Base-by-base conservation (phyloP, 2,797 vertebrate species). In the Melanotaenia nigrans region DNA sequence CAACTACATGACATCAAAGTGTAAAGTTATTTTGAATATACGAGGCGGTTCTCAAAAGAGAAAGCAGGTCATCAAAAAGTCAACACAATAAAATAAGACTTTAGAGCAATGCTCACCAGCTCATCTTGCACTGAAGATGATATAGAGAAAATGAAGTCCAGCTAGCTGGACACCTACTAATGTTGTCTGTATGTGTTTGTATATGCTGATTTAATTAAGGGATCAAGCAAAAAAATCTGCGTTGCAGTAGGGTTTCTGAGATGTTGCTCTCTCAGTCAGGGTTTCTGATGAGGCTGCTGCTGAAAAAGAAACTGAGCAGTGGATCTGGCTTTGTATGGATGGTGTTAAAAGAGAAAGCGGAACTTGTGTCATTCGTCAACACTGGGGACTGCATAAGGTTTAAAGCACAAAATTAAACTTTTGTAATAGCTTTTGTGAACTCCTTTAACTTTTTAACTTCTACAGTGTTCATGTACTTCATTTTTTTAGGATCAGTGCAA, bases 191-290 rank as follows among this genome's bases (percentile, higher is more conserved):
- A 18, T 20, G 69, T 22, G 45, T 49, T 49, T 49, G 20, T n/a
- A 49, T n/a, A 49, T 61, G 51, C 38, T 53, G 18, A 65, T 49
- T 36, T 69, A 45, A 54, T 77, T 62, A 59, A 68, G 57, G 65
- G 56, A 58, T 68, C 32, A 62, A 58, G 51, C 6, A 55, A 59
- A 57, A 57, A 56, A 54, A 38, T 63, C 20, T 3, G 10, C 54
- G 47, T 47, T 66, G 73, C 20, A 10, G 58, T 38, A 42, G 69
- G 51, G 11, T 62, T 69, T 75, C 64, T 9, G 20, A 51, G 47
- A 38, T 24, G 68, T 75, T 83, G 33, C 65, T 40, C 65, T 68
- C 51, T 72, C 62, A 77, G 35, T 58, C 54, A 4, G 51, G 56
- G 42, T 68, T 61, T 64, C 54, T 75, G 62, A 22, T 16, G 42